phyloP scores from a whole-genome alignment of 2,888 invertebrate genomes.

The Pseudoips prasinana region DNA sequence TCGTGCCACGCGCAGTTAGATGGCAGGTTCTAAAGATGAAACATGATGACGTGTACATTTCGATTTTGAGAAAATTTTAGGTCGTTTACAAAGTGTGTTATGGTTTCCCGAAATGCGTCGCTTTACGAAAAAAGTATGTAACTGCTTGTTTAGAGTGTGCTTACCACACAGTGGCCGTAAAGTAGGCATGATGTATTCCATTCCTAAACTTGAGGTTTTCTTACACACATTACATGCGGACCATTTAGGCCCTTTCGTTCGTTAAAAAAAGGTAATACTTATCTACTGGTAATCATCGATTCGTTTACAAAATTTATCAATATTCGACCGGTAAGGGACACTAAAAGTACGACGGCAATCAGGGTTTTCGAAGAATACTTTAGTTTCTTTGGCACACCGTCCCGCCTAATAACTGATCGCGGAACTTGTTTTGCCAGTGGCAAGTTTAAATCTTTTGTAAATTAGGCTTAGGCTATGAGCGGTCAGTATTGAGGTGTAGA shows the following conservation, averaged over 20 bases:
- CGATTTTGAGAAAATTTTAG: slow-evolving; percentile 6
- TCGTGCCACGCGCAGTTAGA: slow-evolving; percentile 16
- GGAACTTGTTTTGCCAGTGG: slow-evolving; percentile 1
- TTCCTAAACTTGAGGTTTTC: slow-evolving; percentile 16
- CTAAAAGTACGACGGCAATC: slow-evolving; percentile 1
- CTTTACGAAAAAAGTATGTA: slow-evolving; percentile 22
- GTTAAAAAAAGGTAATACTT: slow-evolving; percentile 2
- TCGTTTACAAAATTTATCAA: slow-evolving; percentile 3
- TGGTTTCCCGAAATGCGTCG: slow-evolving; percentile 20
- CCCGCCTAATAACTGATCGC: background rate
- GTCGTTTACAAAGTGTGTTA: slow-evolving; percentile 1
- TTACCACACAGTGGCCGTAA: slow-evolving; percentile 11
- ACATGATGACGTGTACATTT: slow-evolving; percentile 23
- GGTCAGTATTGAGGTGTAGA: slow-evolving; percentile 1
- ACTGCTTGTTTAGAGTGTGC: slow-evolving; percentile 17
- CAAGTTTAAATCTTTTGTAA: background rate
- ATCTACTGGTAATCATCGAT: slow-evolving; percentile 5
- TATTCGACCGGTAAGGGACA: slow-evolving; percentile 1
- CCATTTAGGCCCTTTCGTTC: slow-evolving; percentile 10
- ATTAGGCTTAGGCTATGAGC: background rate
- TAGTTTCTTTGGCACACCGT: slow-evolving; percentile 2
- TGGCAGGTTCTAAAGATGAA: slow-evolving; percentile 14
- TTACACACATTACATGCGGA: slow-evolving; percentile 12
- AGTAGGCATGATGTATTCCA: slow-evolving; percentile 21
- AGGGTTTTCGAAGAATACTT: background rate